Conservation (phyloP, 1,140 invertebrate species). For the Plodia interpunctella region DNA sequence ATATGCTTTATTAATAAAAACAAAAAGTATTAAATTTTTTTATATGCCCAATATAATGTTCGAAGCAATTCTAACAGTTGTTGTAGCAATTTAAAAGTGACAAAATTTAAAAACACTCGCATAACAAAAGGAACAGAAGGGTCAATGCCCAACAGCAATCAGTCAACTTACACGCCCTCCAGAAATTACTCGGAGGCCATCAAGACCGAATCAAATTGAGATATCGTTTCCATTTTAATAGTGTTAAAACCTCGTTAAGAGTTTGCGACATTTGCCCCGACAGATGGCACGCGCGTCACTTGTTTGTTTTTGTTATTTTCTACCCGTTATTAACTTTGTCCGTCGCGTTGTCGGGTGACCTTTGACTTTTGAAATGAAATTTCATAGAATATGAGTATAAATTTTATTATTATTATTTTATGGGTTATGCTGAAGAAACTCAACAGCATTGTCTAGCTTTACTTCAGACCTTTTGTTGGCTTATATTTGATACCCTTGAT, state of each 20-base stretch:
- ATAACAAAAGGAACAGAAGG: background rate
- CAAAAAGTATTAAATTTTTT: no score
- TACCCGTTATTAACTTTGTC: background rate
- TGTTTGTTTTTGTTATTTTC: background rate
- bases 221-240: conserved; percentile 4
- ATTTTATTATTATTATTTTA: no score
- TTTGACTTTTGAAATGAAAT: background rate
- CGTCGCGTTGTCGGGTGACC: background rate
- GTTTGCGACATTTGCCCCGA: background rate
- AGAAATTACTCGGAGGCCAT: background rate
- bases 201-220: conserved; percentile 1
- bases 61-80: no score
- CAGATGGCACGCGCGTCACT: conserved; percentile 1
- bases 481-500: no score
- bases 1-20: no score
- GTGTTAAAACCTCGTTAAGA: background rate
- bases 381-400: no score
- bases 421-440: no score
- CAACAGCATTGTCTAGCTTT: no score
- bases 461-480: no score
- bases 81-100: no score
- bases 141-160: background rate
- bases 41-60: no score
- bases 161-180: background rate
- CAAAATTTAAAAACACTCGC: no score